Conservation (phyloP, 2,797 vertebrate genomes). For the Cirrhinus molitorella region DNA sequence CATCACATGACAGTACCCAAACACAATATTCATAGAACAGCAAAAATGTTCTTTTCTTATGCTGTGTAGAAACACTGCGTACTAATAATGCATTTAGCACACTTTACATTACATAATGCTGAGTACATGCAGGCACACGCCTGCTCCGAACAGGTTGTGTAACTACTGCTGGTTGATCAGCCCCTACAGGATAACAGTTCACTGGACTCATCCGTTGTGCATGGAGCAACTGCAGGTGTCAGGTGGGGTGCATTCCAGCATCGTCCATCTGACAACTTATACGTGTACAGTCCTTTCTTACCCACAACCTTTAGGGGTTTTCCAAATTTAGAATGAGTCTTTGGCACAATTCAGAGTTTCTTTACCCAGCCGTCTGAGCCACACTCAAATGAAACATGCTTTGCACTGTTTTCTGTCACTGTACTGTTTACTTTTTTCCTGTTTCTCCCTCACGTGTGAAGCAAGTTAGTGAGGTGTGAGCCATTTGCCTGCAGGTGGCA, state of each 20-base stretch:
- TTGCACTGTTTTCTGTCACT: background rate
- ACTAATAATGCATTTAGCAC: no score
- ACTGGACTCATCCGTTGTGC: no score
- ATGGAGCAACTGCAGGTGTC: no score
- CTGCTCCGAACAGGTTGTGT: background rate
- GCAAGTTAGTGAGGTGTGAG: background rate
- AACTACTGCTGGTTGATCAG: background rate
- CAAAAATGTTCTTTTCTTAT: no score
- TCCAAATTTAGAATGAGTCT: conserved; percentile 33
- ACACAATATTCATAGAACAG: no score
- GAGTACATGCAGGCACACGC: background rate
- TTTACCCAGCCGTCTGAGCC: conserved; percentile 23
- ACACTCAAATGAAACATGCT: conserved; percentile 21
- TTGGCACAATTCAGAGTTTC: conserved; percentile 30
- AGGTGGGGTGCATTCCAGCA: conserved; percentile 45
- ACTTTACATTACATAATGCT: no score
- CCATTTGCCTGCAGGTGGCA: background rate
- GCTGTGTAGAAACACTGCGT: no score
- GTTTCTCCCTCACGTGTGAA: conserved; percentile 1
- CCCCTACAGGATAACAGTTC: background rate
- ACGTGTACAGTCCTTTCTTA: conserved; percentile 11
- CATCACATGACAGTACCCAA: no score
- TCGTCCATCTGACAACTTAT: conserved; percentile 21
- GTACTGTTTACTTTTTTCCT: background rate
- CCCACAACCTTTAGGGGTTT: conserved; percentile 13